Base-by-base conservation (phyloP, 2,113 vertebrate genomes). In the Xyrauchen texanus region DNA sequence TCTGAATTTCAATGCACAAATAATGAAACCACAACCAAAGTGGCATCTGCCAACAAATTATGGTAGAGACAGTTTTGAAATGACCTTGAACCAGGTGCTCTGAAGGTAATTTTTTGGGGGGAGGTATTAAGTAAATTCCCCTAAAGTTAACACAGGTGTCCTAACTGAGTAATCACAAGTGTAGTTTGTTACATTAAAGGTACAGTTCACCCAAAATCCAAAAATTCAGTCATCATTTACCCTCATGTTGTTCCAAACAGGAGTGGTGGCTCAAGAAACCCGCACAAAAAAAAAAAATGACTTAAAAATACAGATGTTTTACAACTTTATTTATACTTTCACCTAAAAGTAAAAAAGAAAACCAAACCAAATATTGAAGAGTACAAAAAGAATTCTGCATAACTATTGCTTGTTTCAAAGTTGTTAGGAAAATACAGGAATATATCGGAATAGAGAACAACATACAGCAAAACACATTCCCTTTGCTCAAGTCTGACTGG, bases 271-370 rank as follows among this genome's bases (percentile, higher is more conserved):
- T 34, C 21, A 34, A 34, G 13, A 58, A 5, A n/a, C 55, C 13
- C 6, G n/a, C 55, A 58, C n/a, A 15, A 0, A 12, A 21, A 4
- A 58, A 6, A 15, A 0, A 12, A 46, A 46, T 13, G 45, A 12
- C 8, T 45, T 51, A 6, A 46, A 44, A 34, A 44, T 72, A 34
- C 21, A 34, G 21, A 74, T 70, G 34, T 78, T 79, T 78, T 68
- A 66, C 55, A 86, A 66, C 55, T 86, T 82, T 80, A 84, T 80
- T 85, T 64, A 53, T 73, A 61, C 6, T 16, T 83, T 82, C 71
- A 10, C 66, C 68, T 78, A 82, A 71, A 81, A 81, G 53, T 74
- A 78, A 79, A 67, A 53, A 81, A 62, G 64, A 83, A 65, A 69
- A 71, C 8, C 51, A n/a, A n/a, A n/a, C 51, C 51, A 11, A 53